Base-by-base conservation (phyloP, 2,888 invertebrate genomes). In the Xestoiulus laeticollis region DNA sequence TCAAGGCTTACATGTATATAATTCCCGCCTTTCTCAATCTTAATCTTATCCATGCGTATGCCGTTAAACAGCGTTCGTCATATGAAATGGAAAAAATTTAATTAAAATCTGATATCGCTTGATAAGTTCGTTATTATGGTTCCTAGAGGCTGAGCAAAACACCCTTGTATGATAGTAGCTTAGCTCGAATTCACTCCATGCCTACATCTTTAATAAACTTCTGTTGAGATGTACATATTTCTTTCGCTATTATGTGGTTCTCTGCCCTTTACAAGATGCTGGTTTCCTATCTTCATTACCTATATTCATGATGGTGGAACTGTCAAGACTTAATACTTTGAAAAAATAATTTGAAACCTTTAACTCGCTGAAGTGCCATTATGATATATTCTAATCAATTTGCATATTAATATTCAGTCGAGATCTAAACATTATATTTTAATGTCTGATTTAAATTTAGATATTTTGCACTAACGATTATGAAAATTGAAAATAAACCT, bases 61-160 rank as follows among this genome's bases (percentile, higher is more conserved):
- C 78, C 12, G 59, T 59, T 59, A 59, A 59, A 59, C 59, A 59
- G 59, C 22, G 59, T 22, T 59, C n/a, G 59, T 59, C 59, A 59
- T 59, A 59, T 59, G 30, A 78, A 78, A 78, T 78, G 78, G 78
- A 78, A 78, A 78, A 78, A 78, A 26, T 78, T 78, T 78, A 78
- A 78, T 78, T 78, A 78, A 78, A 78, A 78, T 78, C 78, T 78
- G 78, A 78, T 78, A 78, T 78, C 78, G 78, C 78, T 78, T 78
- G 78, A 78, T 78, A 78, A 78, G 78, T 78, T 30, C 78, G 78
- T 26, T 78, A 78, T 30, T 78, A 78, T 30, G 30, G 78, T 14
- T 78, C 30, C 30, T 78, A 78, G 78, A 78, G 26, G 78, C 78
- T 78, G 78, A 78, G 26, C 26, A 78, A 26, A 78, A 78, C 78